Conservation (phyloP, 2,113 vertebrate species). For the Salvelinus sp. region DNA sequence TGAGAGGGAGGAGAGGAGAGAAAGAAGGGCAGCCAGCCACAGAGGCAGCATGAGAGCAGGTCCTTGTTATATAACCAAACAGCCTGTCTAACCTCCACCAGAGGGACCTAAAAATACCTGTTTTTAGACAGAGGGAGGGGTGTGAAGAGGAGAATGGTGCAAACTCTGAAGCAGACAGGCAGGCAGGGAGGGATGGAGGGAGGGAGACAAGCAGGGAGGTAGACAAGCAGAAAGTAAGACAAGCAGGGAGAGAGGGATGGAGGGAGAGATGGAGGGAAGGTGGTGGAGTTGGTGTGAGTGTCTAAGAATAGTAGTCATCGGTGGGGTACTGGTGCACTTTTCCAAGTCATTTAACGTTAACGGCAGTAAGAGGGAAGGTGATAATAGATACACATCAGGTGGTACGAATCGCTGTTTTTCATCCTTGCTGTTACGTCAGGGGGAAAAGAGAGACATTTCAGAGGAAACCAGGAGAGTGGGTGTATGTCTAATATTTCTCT, state of each 20-base stretch:
- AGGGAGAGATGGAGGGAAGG: no score
- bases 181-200: conserved; percentile 4
- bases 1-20: neutral
- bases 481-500: conserved; percentile 12
- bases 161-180: conserved; percentile 24
- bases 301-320: conserved; percentile 11
- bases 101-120: conserved; percentile 12
- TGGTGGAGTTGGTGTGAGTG: no score
- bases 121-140: neutral
- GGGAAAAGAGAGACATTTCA: neutral
- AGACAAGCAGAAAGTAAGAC: neutral
- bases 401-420: neutral
- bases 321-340: neutral
- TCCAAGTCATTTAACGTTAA: neutral
- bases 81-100: conserved; percentile 18
- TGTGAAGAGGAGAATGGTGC: conserved; percentile 25
- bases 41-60: conserved; percentile 35
- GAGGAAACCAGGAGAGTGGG: conserved; percentile 1
- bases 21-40: conserved; percentile 5
- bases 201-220: conserved; percentile 11
- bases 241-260: neutral
- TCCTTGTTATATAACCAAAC: conserved; percentile 29
- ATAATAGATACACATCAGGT: neutral
- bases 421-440: neutral
- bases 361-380: neutral